Evolutionary conservation across 2,797 vertebrate species (phyloP), one percentile per base, ranked within the genome.

Genomic region (Sebastiscus albofasciatus): DNA sequence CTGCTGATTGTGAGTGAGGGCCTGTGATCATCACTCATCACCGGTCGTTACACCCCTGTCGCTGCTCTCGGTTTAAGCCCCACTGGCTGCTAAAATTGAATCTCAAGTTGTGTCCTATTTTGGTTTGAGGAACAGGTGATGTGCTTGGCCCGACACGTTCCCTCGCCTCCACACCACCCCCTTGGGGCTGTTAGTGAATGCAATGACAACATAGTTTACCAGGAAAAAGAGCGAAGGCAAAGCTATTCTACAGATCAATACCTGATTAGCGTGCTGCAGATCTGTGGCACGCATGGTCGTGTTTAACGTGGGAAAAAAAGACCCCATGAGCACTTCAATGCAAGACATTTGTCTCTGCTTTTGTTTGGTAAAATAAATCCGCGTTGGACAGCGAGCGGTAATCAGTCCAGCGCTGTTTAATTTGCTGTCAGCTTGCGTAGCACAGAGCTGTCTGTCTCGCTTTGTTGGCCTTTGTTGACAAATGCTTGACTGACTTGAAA

Each of bases 101-200:
- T 95, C 93, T 94, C 91, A 94, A 94, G 92, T 94, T 90, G 91
- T 92, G 93, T 90, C 92, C 94, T 96, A 95, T 95, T 95, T 95
- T 91, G 90, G 93, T 88, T 84, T 34, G 83, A 91, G 93, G 90
- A 95, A 94, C 94, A 95, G 94, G 94, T 95, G 95, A 95, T 90
- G 77, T 78, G 72, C 85, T 90, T 87, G 87, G 90, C 88, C 83
- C 46, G 59, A 49, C 91, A 69, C n/a, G 85, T 84, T 86, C 88
- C 87, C 84, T 61, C 20, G 81, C 91, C 88, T 89, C 87, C 78
- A 80, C 82, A 84, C 78, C 82, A 61, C 87, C 91, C 91, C 72
- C 89, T 85, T 64, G 89, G 91, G 92, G 86, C 92, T 82, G 90
- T 91, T 87, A 61, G 89, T 27, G 78, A 92, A 92, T 91, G 92